Base-by-base conservation (phyloP, 2,888 invertebrate species). In the Mythimna albipuncta region DNA sequence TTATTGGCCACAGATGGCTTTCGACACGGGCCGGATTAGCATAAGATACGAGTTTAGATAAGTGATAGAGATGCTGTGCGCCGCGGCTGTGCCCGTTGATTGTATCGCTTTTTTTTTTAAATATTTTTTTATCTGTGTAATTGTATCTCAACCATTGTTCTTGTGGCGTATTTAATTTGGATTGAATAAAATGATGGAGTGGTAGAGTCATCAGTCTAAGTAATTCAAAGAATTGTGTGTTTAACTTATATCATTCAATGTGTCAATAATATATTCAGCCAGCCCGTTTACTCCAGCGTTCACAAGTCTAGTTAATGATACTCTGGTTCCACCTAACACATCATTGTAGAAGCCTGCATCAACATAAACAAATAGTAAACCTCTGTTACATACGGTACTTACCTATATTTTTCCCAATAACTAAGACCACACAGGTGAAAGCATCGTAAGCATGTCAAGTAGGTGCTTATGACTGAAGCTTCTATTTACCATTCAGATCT, bases 21-120 rank as follows among this genome's bases (percentile, higher is more conserved):
- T 74, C 66, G 62, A 73, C 77, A 65, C 59, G 26, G 32, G 50
- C 52, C 67, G 64, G 69, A 79, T 84, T 74, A 85, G 47, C 75
- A 77, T 83, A 79, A 79, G 79, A 83, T 85, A 71, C 72, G 55
- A 72, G 75, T 79, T 78, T 72, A 77, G 81, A 83, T 83, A 81
- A 79, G 57, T 58, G 41, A 72, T 61, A 61, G 62, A 57, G 69
- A 54, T 64, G 64, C 57, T 69, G 62, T 71, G 69, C 21, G 65
- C 71, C 66, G 76, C 58, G 72, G 65, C 32, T 68, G 47, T 44
- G 64, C 54, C 59, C 50, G 63, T 16, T 50, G 69, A 68, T 68
- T 63, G 44, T 54, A 73, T 77, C 57, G 44, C 41, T 64, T 66
- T 59, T 66, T 59, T 66, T 19, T 57, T 59, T 32, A 16, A 16